Evolutionary conservation across 2,797 vertebrate species (phyloP), one percentile per base, ranked within the genome.

Genomic region (Falco naumanni): DNA sequence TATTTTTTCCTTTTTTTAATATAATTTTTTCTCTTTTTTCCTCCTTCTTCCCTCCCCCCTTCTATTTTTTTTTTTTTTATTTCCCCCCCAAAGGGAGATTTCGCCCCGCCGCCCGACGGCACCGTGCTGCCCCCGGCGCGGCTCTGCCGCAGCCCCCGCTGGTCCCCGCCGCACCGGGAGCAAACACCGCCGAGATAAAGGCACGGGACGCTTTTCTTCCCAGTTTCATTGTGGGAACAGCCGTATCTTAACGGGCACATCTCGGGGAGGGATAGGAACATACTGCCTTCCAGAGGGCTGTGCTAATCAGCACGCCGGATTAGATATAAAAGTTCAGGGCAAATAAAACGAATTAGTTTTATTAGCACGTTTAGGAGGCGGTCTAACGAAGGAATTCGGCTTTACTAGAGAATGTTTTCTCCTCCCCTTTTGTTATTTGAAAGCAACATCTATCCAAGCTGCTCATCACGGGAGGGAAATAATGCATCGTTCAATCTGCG

Each of bases 271-370:
- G 87, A 93, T 84, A 95, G 79, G 84, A 81, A n/a, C 77, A 48
- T 1, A 2, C 76, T 56, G 84, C 91, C 87, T 93, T 91, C 76
- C 89, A 88, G 68, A 91, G 66, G 90, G 90, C 63, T 80, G 68
- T 9, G 89, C 65, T 91, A 81, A 94, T 95, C 96, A 90, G 93
- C 94, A n/a, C 90, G 43, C 90, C 39, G 90, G 77, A 17, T 72
- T 95, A 78, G 77, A 95, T 96, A 95, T 92, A 90, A 94, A 92
- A 92, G 89, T 88, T 83, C 61, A 89, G 86, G 94, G 95, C 96
- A 97, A 97, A 96, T 95, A 96, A 97, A 96, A 95, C 80, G 87
- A 95, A 96, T 95, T 92, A 93, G 87, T 96, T 95, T 97, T 94
- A 95, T 96, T 94, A 97, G 96, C 93, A 93, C 63, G 85, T 96